Conservation (phyloP, 53 echinoderm and acorn worm genomes). For the Apostichopus leukothele region DNA sequence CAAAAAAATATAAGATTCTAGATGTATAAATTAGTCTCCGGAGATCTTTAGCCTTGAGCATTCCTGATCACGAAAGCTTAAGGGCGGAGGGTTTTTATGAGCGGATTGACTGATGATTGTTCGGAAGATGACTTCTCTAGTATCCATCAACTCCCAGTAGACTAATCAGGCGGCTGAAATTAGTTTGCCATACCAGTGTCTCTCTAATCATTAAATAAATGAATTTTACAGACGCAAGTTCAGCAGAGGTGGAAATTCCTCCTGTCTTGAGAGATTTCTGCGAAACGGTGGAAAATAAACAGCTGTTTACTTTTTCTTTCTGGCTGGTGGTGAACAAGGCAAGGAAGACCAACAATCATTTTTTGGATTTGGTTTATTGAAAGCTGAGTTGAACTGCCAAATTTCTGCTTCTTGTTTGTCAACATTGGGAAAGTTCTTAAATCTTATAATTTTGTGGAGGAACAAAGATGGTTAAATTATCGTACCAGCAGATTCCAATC, state of each 20-base stretch:
- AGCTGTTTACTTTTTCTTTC: not conserved
- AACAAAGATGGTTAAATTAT: conserved; percentile 19
- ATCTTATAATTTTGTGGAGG: not conserved
- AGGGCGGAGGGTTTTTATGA: not conserved
- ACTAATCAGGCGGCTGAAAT: not conserved
- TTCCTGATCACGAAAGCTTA: not conserved
- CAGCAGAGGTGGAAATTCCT: conserved; percentile 5
- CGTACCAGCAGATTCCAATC: conserved; percentile 27
- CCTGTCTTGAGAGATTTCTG: not conserved
- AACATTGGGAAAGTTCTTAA: not conserved
- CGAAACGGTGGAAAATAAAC: not conserved
- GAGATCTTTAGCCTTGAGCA: not conserved
- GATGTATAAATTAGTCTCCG: not conserved
- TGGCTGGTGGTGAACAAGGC: not conserved
- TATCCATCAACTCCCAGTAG: conserved; percentile 5
- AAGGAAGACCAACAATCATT: not conserved
- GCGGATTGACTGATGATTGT: conserved; percentile 1
- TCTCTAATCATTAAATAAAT: not conserved
- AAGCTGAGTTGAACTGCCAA: not conserved
- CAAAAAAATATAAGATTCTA: too few relatives aligned
- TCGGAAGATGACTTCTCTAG: conserved; percentile 2
- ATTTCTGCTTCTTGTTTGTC: not conserved
- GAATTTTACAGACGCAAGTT: not conserved
- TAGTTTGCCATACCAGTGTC: not conserved
- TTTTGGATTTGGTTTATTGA: not conserved